A percentile compares a stretch with the other conserved stretches of the same genome.
These are phyloP conservation scores for Trissolcus brochymenae DNA, from an alignment of 2,888 invertebrate genomes.

Conservation along the genomic window DNA sequence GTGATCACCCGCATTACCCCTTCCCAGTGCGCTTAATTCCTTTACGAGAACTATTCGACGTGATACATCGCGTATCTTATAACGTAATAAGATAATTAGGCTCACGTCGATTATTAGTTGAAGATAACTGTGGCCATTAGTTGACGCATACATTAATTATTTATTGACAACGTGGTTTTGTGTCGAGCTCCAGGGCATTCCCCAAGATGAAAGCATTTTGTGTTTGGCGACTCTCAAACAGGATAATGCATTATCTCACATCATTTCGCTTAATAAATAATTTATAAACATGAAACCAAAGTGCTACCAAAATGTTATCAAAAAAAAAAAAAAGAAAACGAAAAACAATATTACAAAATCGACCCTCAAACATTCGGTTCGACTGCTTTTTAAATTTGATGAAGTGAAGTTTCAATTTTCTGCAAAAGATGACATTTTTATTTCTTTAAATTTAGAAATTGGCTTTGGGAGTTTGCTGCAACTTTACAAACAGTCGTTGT, in stretches of 20 bases:
- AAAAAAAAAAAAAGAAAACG: background rate
- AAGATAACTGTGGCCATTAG: constrained; percentile 74
- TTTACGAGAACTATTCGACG: background rate
- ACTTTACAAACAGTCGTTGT: no score
- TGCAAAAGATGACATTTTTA: no score
- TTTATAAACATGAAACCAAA: constrained; percentile 19
- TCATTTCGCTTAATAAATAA: constrained; percentile 26
- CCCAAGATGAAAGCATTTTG: constrained; percentile 60
- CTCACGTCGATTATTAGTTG: constrained; percentile 70
- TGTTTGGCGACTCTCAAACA: constrained; percentile 31
- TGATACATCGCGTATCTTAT: constrained; percentile 38
- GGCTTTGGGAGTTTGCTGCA: no score
- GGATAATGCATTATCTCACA: constrained; percentile 37
- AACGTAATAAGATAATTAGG: constrained; percentile 62
- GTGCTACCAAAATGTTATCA: constrained; percentile 6
- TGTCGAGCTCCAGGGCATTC: constrained; percentile 65
- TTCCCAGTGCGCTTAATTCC: background rate
- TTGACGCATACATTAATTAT: constrained; percentile 74
- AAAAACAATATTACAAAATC: background rate
- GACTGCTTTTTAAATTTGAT: background rate
- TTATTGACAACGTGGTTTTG: constrained; percentile 70
- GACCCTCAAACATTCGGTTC: background rate
- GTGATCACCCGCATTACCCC: background rate
- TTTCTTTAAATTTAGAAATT: no score
- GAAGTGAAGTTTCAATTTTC: background rate